phyloP scores from a whole-genome alignment of 92 coral and sea anemone genomes.

The Phymanthus crucifer region DNA sequence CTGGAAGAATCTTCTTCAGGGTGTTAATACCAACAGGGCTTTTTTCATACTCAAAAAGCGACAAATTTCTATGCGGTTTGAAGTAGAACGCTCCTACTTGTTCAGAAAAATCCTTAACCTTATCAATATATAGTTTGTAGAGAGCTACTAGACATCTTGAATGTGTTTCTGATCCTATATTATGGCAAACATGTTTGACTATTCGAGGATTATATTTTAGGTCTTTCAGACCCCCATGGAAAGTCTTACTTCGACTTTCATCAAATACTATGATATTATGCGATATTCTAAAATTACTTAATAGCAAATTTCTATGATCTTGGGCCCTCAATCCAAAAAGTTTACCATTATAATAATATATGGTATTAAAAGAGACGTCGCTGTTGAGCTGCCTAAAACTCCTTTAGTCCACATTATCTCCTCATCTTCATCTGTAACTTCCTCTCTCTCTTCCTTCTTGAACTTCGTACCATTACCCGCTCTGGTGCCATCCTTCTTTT shows the following conservation, averaged over 20 bases:
- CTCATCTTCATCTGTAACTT: constrained; percentile 58
- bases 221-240: constrained; percentile 55
- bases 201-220: constrained; percentile 53
- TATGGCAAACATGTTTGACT: constrained; percentile 56
- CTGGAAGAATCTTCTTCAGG: constrained; percentile 51
- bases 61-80: constrained; percentile 35
- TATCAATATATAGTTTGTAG: constrained; percentile 47
- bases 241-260: constrained; percentile 61
- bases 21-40: constrained; percentile 51
- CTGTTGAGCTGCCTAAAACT: constrained; percentile 55
- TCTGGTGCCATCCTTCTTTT: constrained; percentile 61
- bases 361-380: constrained; percentile 54
- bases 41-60: constrained; percentile 47
- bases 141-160: constrained; percentile 51
- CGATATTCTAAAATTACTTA: constrained; percentile 49
- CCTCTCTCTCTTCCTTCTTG: constrained; percentile 54
- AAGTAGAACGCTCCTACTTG: constrained; percentile 47
- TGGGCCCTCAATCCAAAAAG: constrained; percentile 52
- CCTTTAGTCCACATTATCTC: constrained; percentile 59
- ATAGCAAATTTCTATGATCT: constrained; percentile 49
- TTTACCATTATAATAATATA: constrained; percentile 53
- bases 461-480: constrained; percentile 42
- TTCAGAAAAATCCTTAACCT: constrained; percentile 38
- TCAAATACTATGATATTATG: constrained; percentile 56
- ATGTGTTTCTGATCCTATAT: constrained; percentile 44